Conservation (phyloP, 2,113 vertebrate genomes). For the Paralichthys olivaceus region DNA sequence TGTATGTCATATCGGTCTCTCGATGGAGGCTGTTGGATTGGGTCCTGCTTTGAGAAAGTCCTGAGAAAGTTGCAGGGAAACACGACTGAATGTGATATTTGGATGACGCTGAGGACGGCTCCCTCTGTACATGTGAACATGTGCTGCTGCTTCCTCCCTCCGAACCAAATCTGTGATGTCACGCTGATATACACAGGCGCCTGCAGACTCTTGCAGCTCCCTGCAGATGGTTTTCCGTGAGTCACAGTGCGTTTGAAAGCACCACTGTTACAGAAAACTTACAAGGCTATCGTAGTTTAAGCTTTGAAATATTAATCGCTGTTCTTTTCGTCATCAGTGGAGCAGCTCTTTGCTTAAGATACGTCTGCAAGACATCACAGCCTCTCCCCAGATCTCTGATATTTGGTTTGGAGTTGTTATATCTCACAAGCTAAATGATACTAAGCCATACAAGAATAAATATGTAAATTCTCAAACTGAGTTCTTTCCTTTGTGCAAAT, state of each 20-base stretch:
- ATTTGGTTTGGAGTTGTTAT: conserved; percentile 31
- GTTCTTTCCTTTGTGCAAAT: neutral
- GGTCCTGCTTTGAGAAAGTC: neutral
- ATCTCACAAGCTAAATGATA: conserved; percentile 40
- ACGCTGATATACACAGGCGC: conserved; percentile 21
- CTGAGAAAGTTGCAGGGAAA: conserved; percentile 27
- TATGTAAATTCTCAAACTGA: conserved; percentile 39
- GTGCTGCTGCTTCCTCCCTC: conserved; percentile 32
- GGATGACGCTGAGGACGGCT: conserved; percentile 22
- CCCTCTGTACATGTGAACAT: conserved; percentile 41
- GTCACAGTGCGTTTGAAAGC: conserved; percentile 39
- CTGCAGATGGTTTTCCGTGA: conserved; percentile 18
- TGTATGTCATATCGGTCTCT: neutral
- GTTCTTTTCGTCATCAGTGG: conserved; percentile 37
- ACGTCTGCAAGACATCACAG: conserved; percentile 39
- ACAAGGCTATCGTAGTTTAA: conserved; percentile 18
- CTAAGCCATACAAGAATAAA: conserved; percentile 73
- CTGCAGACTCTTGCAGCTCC: neutral
- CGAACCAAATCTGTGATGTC: conserved; percentile 36
- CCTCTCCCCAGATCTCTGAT: neutral
- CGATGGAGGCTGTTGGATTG: neutral
- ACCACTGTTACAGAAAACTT: conserved; percentile 35
- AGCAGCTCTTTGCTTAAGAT: conserved; percentile 41
- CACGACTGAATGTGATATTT: conserved; percentile 28
- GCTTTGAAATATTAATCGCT: conserved; percentile 60